Conservation (phyloP, 2,888 invertebrate species). For the Biston betularia region DNA sequence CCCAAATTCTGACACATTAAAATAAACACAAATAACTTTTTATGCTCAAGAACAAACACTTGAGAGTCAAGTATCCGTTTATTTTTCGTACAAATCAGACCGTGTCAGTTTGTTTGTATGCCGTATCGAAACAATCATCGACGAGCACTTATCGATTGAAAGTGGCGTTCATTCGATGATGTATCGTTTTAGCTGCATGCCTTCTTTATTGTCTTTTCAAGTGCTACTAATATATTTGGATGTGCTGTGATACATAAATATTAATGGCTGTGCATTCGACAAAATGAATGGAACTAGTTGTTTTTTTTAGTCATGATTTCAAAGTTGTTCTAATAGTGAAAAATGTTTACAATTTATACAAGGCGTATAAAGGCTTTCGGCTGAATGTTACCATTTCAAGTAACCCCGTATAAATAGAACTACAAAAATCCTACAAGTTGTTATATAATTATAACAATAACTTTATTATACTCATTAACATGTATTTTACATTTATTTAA, state of each 20-base stretch:
- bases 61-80: constrained; percentile 32
- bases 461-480: too few species aligned
- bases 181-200: constrained; percentile 15
- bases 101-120: constrained; percentile 33
- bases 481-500: too few species aligned
- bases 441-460: too few species aligned
- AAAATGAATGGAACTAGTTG: too few species aligned
- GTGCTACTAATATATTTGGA: background rate
- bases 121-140: constrained; percentile 36
- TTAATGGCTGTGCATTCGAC: background rate
- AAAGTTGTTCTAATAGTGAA: too few species aligned
- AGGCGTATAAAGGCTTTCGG: too few species aligned
- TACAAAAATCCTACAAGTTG: too few species aligned
- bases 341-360: too few species aligned
- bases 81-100: constrained; percentile 39
- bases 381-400: too few species aligned
- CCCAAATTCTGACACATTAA: constrained; percentile 16
- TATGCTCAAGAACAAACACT: constrained; percentile 21
- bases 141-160: constrained; percentile 33
- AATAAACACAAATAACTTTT: constrained; percentile 23
- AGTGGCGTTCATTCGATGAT: constrained; percentile 26
- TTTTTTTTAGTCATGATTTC: too few species aligned
- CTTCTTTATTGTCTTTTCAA: constrained; percentile 15
- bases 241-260: background rate
- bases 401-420: too few species aligned